Base-by-base conservation (phyloP, 2,113 vertebrate species). In the Microcebus jonahi region DNA sequence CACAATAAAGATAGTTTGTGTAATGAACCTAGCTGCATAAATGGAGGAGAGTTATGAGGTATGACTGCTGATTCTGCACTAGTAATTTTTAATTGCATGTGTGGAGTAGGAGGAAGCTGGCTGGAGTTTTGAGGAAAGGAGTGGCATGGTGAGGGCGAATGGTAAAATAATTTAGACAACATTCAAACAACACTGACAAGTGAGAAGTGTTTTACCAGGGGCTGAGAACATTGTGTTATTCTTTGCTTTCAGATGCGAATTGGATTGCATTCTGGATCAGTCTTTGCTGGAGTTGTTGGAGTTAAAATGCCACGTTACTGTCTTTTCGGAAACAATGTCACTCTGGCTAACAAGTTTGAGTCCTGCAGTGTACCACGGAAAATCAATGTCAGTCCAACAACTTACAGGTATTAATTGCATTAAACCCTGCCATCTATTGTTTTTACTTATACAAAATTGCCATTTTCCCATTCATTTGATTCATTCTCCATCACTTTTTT, bases 231-330 rank as follows among this genome's bases (percentile, higher is more conserved):
- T 8, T 92, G 5, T 88, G 92, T 94, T 76, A 14, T 91, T 77
- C 97, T 97, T 81, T 96, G 53, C 89, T 98, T 97, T 94, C 98
- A 99, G 99, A 99, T 99, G 99, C 99, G 99, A 31, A 99, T 99
- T 55, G 99, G 99, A 79, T 98, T 99, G 85, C 99, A 99, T 97
- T 99, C 99, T 86, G 99, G 99, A 42, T 99, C 99, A 0, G 99
- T 99, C 57, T 99, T 99, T 97, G 99, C 99, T 91, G 99, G 99
- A 76, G 99, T 99, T 29, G 99, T 99, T 57, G 99, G 99, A 31
- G 99, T 99, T 63, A 99, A 98, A 98, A 99, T 99, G 99, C 99
- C 99, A n/a, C 99, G 99, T 31, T 99, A 99, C 75, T 99, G 99
- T 96, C 99, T 99, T 90, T 99, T 99, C 97, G 99, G 99, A 91